Evolutionary conservation across 2,113 vertebrate species (phyloP), one percentile per base, ranked within the genome.

Genomic region (Benitochromis conjunctus): DNA sequence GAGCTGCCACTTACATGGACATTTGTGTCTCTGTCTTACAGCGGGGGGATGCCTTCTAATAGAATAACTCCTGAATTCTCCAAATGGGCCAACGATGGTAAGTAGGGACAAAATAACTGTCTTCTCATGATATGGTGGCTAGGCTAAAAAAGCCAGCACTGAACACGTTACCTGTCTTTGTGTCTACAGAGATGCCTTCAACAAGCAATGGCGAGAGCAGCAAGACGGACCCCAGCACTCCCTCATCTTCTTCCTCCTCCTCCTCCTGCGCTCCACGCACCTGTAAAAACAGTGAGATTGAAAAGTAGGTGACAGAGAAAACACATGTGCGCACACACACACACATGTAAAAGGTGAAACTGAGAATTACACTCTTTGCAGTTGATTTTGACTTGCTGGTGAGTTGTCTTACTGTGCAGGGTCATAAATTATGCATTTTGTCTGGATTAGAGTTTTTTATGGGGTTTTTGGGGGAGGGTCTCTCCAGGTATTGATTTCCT

Each of bases 211-310:
- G 98, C 1, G 99, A 99, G 94, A 96, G 97, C 96, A 98, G 97
- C 96, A 99, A 99, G 94, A 98, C 97, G 79, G 98, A 99, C 86
- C 95, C 97, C 84, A 94, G 93, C 89, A 90, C 94, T 31, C 92
- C 95, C 24, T 96, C 92, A 26, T 94, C 95, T 41, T 93, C 94
- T 8, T 93, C 93, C 16, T 95, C 94, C 26, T 92, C 92, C 62
- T 69, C 64, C 24, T 95, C 94, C 77, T 89, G 84, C 2, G 96
- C 96, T 93, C 98, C 98, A 86, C 98, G 99, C 95, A 99, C 99
- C 85, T 99, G 99, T 96, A 99, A 99, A 97, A 99, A 99, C 95
- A 99, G 99, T 3, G 99, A 99, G 94, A 99, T 99, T 11, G 99
- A 99, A 94, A 99, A 99, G 98, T 99, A 94, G 96, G 98, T 94